Base-by-base conservation (phyloP, 2,888 invertebrate species). In the Anoplius nigerrimus region DNA sequence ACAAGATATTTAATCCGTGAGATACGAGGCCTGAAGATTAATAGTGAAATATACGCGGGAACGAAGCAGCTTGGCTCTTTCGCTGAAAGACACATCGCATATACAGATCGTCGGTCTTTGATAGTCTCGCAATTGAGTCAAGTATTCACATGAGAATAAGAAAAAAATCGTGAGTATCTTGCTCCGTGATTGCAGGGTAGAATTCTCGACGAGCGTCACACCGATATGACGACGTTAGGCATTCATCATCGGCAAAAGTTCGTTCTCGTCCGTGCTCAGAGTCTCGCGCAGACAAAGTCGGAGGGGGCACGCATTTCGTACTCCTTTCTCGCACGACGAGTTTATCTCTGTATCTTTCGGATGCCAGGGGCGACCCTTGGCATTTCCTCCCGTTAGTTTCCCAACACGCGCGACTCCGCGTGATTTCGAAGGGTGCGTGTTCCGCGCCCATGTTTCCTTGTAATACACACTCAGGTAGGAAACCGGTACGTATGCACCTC, bases 391-490 rank as follows among this genome's bases (percentile, higher is more conserved):
- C 61, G 75, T 71, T 76, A 76, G 71, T 67, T 78, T 72, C 66
- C 48, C 68, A 54, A 67, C 62, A 59, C 65, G 71, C 71, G 74
- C 67, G 69, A 71, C 64, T 68, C 66, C 65, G 64, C 59, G 66
- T 70, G 72, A 79, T 79, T 77, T 65, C 74, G 67, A 75, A 79
- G 71, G 71, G 73, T 75, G 76, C 79, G 69, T 67, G 72, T 74
- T 79, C 66, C 70, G 59, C 46, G 73, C 48, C 63, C 68, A 61
- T 71, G 71, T 70, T 69, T 72, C 69, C 69, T 63, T 55, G 71
- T 69, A 70, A 71, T 72, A 69, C 72, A 72, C 57, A 59, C 62
- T 72, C 74, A 59, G 67, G 71, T 76, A 65, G 72, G 68, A 56
- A 62, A 71, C 68, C 43, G 59, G 65, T 64, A 66, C 65, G 55